Conservation (phyloP, 2,113 vertebrate genomes). For the Ptychochromis oligacanthus region DNA sequence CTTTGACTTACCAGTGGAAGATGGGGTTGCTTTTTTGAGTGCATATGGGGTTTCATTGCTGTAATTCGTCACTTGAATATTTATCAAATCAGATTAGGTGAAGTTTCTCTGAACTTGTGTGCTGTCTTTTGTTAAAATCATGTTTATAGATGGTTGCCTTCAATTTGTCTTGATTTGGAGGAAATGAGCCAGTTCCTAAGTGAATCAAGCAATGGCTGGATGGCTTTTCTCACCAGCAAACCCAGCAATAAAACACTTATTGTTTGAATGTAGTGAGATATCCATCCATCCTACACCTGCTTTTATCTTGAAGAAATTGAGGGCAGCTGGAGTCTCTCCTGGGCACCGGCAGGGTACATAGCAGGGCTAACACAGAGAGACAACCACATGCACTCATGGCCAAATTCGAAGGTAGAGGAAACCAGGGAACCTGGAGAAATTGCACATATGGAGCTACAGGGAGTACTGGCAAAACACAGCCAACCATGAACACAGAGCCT, state of each 20-base stretch:
- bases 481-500: background rate
- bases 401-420: background rate
- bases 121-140: background rate
- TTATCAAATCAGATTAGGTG: background rate
- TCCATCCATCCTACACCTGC: background rate
- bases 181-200: background rate
- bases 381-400: background rate
- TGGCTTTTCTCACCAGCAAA: background rate
- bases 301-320: background rate
- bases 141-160: background rate
- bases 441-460: background rate
- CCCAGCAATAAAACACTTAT: background rate
- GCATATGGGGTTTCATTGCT: background rate
- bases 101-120: background rate
- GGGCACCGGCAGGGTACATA: background rate
- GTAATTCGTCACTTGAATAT: background rate
- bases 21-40: background rate
- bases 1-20: background rate
- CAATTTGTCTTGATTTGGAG: slow-evolving; percentile 2
- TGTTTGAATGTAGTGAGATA: background rate
- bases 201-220: background rate
- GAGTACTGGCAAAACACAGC: background rate
- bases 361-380: background rate
- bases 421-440: background rate
- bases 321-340: background rate